Conservation (phyloP, 2,113 vertebrate genomes). For the Laticauda laticaudata region DNA sequence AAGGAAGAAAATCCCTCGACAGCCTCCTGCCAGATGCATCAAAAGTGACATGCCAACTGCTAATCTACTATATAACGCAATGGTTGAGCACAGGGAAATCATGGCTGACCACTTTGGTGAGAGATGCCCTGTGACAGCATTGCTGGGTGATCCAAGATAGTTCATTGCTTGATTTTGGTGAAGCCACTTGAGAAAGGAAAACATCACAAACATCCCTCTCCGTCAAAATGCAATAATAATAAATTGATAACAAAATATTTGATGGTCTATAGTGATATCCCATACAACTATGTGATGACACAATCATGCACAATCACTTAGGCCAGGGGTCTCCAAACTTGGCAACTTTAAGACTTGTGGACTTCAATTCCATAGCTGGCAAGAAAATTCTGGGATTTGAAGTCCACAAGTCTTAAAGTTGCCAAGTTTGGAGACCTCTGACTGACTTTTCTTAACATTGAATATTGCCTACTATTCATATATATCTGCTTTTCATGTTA, state of each 20-base stretch:
- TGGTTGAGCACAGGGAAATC: constrained; percentile 16
- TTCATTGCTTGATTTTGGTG: neutral
- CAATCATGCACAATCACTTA: neutral
- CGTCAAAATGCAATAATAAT: neutral
- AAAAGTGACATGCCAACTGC: constrained; percentile 35
- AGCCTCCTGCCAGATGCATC: constrained; percentile 58
- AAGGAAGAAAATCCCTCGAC: constrained; percentile 57
- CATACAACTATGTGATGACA: neutral
- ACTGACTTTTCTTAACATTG: neutral
- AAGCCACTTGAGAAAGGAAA: neutral
- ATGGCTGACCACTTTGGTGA: neutral
- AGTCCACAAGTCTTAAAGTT: no score
- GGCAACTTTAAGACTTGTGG: no score
- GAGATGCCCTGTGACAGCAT: neutral
- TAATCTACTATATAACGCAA: constrained; percentile 6
- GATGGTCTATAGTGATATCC: neutral
- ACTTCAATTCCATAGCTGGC: no score
- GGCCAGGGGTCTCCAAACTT: neutral
- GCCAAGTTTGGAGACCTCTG: no score
- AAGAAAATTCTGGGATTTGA: no score
- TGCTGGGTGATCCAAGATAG: neutral
- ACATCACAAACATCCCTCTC: neutral
- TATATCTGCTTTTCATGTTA: neutral
- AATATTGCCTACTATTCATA: neutral
- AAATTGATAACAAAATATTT: neutral